Conservation (phyloP, 2,113 vertebrate species). For the Holacanthus passer region DNA sequence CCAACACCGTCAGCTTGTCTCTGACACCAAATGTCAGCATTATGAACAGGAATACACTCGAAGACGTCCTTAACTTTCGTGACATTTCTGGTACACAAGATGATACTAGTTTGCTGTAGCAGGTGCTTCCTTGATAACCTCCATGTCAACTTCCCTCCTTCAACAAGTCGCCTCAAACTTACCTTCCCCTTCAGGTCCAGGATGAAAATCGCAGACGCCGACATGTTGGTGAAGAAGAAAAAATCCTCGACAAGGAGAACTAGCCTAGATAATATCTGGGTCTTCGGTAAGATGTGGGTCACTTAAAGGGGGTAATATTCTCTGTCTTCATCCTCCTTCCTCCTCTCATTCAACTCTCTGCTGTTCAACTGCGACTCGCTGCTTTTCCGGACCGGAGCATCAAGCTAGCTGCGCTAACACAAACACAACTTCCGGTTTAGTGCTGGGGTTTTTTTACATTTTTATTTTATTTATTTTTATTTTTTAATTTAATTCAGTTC, state of each 20-base stretch:
- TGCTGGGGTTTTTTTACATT: not conserved
- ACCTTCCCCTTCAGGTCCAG: slow-evolving; percentile 89
- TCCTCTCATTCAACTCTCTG: slow-evolving; percentile 44
- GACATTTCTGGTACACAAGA: not conserved
- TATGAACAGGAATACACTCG: too few species aligned
- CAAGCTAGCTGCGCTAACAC: slow-evolving; percentile 14
- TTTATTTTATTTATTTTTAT: too few species aligned
- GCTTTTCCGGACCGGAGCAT: slow-evolving; percentile 46
- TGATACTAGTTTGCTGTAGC: not conserved
- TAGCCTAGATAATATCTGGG: not conserved
- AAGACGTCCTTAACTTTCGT: not conserved
- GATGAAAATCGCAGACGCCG: slow-evolving; percentile 87
- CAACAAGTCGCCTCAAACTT: slow-evolving; percentile 76
- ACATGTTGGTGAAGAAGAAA: slow-evolving; percentile 76
- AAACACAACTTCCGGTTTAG: not conserved
- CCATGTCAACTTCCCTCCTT: slow-evolving; percentile 56
- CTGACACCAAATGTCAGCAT: too few species aligned
- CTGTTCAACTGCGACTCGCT: slow-evolving; percentile 37
- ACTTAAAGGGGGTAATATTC: slow-evolving; percentile 37
- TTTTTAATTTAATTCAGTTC: not conserved
- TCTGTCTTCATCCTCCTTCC: slow-evolving; percentile 70
- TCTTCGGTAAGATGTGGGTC: slow-evolving; percentile 61
- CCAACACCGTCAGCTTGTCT: too few species aligned
- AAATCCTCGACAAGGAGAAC: slow-evolving; percentile 26
- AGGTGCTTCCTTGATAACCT: slow-evolving; percentile 49